Evolutionary conservation across 2,888 invertebrate genomes (phyloP), one percentile per base, ranked within the genome.

Genomic region (Chalcosyrphus nemorum): DNA sequence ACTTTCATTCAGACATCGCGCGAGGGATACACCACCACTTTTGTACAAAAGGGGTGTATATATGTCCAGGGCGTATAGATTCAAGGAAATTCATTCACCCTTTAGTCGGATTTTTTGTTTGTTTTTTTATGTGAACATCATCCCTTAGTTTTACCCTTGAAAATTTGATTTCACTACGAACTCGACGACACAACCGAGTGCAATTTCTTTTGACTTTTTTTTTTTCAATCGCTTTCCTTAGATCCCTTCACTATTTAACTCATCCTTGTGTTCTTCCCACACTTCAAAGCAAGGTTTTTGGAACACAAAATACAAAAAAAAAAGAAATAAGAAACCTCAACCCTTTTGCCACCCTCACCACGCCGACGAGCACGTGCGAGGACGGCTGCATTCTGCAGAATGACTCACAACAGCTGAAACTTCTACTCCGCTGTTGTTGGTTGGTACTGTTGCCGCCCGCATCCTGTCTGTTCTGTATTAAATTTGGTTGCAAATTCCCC

Each of bases 51-150:
- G 13, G 43, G 6, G 35, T 38, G 6, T 38, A 21, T 13, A 6
- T 19, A 15, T 13, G 9, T 72, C 63, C 38, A 35, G 52, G 35
- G 54, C n/a, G 41, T 65, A 74, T 57, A 57, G 63, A 47, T 74
- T 85, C 75, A 85, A 82, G 74, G 80, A 74, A 87, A 82, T 87
- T 86, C 86, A 86, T 86, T 86, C 86, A 86, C 77, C 86, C 85
- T 76, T 85, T 47, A 15, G 38, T 61, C 47, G 15, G 21, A 27
- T 24, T 7, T 54, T 32, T 32, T 54, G 54, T 61, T 63, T 45
- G n/a, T 45, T 21, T 54, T 52, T 38, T 19, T 21, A 21, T 81
- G 27, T 45, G 47, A 63, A 65, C 32, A 52, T 72, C 72, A 82
- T 82, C 72, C 82, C 74, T 84, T 65, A 52, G 68, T 50, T 75